phyloP scores from a whole-genome alignment of 2,888 invertebrate genomes.

The Sipunculus nudus region DNA sequence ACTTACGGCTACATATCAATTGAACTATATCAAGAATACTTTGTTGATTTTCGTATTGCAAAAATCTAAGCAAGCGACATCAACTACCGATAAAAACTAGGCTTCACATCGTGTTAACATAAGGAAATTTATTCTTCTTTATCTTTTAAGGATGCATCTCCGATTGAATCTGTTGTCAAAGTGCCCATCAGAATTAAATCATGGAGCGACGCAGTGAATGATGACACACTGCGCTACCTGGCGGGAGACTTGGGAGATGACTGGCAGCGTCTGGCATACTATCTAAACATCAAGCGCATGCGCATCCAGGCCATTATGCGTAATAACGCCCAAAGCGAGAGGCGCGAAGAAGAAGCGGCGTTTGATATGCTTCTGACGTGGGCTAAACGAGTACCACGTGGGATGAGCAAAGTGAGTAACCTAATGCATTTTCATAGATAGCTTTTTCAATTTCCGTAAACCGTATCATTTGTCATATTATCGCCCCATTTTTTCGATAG shows the following conservation, averaged over 20 bases:
- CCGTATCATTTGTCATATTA: no score
- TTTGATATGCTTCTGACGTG: constrained; percentile 61
- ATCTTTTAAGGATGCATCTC: no score
- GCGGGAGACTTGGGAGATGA: constrained; percentile 58
- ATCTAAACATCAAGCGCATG: constrained; percentile 51
- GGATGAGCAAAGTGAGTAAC: constrained; percentile 54
- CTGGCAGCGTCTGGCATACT: constrained; percentile 52
- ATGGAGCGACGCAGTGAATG: constrained; percentile 47
- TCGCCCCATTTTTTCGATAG: no score
- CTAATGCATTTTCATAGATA: no score
- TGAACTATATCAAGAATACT: no score
- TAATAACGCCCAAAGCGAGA: constrained; percentile 32
- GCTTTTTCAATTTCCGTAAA: no score
- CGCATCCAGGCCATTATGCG: constrained; percentile 48
- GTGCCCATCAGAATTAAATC: constrained; percentile 51
- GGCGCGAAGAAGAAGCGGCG: constrained; percentile 42
- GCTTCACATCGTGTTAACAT: no score
- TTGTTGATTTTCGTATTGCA: no score
- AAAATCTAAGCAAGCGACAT: no score
- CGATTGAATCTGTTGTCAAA: constrained; percentile 34
- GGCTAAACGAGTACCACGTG: constrained; percentile 55
- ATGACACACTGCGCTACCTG: constrained; percentile 45
- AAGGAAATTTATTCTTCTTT: no score
- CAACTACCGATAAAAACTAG: no score
- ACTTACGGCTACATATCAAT: no score